Percentiles rank a stretch among this genome's conserved stretches.
phyloP scores from a whole-genome alignment of 2,888 invertebrate species.

The Atherix ibis region DNA sequence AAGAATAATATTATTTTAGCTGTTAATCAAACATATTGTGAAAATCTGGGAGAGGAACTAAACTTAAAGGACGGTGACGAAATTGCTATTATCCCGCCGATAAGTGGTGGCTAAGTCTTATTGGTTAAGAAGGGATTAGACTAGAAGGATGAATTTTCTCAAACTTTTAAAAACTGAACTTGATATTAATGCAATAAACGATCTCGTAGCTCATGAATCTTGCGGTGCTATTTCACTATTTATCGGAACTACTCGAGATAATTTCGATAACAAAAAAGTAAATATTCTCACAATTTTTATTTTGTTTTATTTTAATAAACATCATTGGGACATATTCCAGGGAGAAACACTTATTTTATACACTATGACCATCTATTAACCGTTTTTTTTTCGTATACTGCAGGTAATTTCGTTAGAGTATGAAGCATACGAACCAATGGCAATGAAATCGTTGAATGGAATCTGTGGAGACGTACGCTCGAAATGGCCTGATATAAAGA shows the following conservation, averaged over 20 bases:
- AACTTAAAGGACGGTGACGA: slow-evolving; percentile 54
- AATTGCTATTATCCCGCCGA: slow-evolving; percentile 83
- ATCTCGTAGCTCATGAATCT: slow-evolving; percentile 46
- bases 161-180: slow-evolving; percentile 51
- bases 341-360: not conserved
- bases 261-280: slow-evolving; percentile 65
- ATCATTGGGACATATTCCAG: too few relatives aligned
- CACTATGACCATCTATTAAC: not conserved
- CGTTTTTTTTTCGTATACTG: slow-evolving; percentile 8
- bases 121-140: not conserved
- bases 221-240: slow-evolving; percentile 86
- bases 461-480: slow-evolving; percentile 58
- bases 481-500: slow-evolving; percentile 57
- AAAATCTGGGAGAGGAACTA: slow-evolving; percentile 37
- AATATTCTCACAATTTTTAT: too few relatives aligned
- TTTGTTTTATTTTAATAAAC: too few relatives aligned
- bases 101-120: slow-evolving; percentile 76
- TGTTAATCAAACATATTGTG: slow-evolving; percentile 66
- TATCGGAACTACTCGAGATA: slow-evolving; percentile 75
- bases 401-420: slow-evolving; percentile 79
- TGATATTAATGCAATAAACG: slow-evolving; percentile 47
- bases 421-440: slow-evolving; percentile 90
- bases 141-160: slow-evolving; percentile 63
- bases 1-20: slow-evolving; percentile 60
- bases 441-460: slow-evolving; percentile 59